A percentile compares a stretch with the other conserved stretches of the same genome.
Evolutionary conservation across 1,140 invertebrate species (phyloP).

Genomic region (Ylistrum balloti): DNA sequence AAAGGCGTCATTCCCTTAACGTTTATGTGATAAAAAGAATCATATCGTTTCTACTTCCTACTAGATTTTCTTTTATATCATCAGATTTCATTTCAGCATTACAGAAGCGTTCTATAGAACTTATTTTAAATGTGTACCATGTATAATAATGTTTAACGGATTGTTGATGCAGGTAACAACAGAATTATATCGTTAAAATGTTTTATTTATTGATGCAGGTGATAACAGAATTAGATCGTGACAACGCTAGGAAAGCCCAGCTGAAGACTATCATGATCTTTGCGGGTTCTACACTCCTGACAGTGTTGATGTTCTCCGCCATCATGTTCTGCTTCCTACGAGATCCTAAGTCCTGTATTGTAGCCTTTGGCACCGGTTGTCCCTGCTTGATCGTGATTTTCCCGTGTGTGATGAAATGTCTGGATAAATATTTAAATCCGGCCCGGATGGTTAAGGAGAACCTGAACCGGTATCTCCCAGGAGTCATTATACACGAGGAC

Average conservation of each 20-base stretch:
- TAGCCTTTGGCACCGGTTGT: constrained; percentile 65
- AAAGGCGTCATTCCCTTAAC: no score
- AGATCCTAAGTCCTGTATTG: constrained; percentile 61
- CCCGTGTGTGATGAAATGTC: constrained; percentile 60
- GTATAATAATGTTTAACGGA: no score
- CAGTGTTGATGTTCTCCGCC: constrained; percentile 53
- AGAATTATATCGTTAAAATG: no score
- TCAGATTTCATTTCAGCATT: no score
- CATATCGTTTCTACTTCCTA: no score
- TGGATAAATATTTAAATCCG: constrained; percentile 62
- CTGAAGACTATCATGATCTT: constrained; percentile 54
- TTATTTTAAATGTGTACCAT: no score
- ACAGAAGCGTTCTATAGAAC: no score
- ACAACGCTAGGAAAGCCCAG: constrained; percentile 49
- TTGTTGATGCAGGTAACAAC: no score
- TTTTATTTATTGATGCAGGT: no score
- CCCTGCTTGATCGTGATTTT: constrained; percentile 65
- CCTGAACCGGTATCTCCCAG: constrained; percentile 66
- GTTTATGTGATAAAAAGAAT: no score
- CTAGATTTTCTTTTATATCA: no score
- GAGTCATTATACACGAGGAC: constrained; percentile 60
- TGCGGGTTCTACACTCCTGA: constrained; percentile 53
- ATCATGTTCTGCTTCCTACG: constrained; percentile 58
- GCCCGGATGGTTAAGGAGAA: constrained; percentile 60
- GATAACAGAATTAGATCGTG: constrained; percentile 59